A percentile compares a stretch with the other conserved stretches of the same genome.
Conservation (phyloP, 2,797 vertebrate genomes). For the Acridotheres tristis region DNA sequence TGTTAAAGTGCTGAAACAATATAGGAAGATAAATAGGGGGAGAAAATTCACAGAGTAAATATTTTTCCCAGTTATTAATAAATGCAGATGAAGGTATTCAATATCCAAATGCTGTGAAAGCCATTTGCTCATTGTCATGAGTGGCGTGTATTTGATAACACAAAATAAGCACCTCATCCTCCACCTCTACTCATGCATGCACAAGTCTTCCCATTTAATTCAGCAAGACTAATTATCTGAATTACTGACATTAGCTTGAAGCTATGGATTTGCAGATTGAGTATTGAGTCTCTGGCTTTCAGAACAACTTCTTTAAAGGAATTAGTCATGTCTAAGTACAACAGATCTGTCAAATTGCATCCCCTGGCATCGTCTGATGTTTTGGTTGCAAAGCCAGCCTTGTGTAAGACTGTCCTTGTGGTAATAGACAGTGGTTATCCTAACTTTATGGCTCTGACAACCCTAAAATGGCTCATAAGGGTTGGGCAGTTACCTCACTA, state of each 20-base stretch:
- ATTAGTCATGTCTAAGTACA: constrained; percentile 47
- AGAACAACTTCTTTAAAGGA: constrained; percentile 48
- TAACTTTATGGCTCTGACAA: neutral
- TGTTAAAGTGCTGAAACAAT: neutral
- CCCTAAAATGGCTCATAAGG: neutral
- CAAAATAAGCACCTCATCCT: constrained; percentile 3
- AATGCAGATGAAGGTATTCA: neutral
- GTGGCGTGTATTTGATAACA: constrained; percentile 5
- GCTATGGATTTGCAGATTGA: constrained; percentile 14
- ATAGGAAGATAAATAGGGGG: neutral
- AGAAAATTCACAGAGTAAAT: neutral
- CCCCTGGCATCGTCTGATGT: neutral
- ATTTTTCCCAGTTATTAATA: neutral
- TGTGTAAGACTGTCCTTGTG: neutral
- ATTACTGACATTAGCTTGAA: constrained; percentile 54
- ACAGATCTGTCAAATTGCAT: constrained; percentile 15
- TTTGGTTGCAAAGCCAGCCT: neutral
- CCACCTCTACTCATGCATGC: neutral
- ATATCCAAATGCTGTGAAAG: neutral
- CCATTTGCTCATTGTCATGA: constrained; percentile 6
- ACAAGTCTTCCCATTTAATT: constrained; percentile 53
- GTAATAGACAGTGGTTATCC: neutral
- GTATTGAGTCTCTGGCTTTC: neutral
- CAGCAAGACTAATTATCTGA: constrained; percentile 60
- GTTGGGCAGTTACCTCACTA: neutral